Conservation (phyloP, 2,113 vertebrate genomes). For the Pagrus major region DNA sequence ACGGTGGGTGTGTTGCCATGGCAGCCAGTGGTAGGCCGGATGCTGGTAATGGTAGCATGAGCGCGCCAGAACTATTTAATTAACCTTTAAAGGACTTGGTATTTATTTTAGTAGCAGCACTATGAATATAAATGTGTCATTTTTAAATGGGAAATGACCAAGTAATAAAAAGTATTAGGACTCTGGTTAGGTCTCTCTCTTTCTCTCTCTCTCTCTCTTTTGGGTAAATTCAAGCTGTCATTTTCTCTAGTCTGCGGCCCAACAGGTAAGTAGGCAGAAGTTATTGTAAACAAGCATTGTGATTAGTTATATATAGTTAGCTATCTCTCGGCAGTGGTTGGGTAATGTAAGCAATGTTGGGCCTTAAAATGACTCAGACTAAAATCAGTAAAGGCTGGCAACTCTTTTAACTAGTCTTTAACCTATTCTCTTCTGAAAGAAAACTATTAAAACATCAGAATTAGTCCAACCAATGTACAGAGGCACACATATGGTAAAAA, state of each 20-base stretch:
- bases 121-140: constrained; percentile 78
- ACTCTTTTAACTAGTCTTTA: too few relatives aligned
- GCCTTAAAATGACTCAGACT: too few relatives aligned
- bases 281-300: too few relatives aligned
- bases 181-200: constrained; percentile 15
- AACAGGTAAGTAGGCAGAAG: too few relatives aligned
- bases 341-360: too few relatives aligned
- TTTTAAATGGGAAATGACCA: constrained; percentile 69
- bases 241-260: too few relatives aligned
- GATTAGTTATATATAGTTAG: too few relatives aligned
- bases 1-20: constrained; percentile 74
- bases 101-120: constrained; percentile 77
- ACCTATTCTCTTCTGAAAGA: not conserved
- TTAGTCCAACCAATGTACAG: too few relatives aligned
- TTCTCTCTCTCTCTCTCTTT: not conserved
- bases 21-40: constrained; percentile 60
- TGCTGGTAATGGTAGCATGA: constrained; percentile 42
- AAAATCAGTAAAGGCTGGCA: too few relatives aligned
- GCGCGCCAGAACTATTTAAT: constrained; percentile 74
- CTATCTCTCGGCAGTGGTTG: too few relatives aligned
- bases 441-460: not conserved
- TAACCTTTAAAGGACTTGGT: constrained; percentile 82
- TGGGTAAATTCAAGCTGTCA: too few relatives aligned
- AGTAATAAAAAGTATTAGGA: constrained; percentile 63
- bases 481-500: not conserved